Percentiles rank a stretch among this genome's conserved stretches.
phyloP scores from a whole-genome alignment of 2,888 invertebrate genomes.

The Micropterix aruncella region DNA sequence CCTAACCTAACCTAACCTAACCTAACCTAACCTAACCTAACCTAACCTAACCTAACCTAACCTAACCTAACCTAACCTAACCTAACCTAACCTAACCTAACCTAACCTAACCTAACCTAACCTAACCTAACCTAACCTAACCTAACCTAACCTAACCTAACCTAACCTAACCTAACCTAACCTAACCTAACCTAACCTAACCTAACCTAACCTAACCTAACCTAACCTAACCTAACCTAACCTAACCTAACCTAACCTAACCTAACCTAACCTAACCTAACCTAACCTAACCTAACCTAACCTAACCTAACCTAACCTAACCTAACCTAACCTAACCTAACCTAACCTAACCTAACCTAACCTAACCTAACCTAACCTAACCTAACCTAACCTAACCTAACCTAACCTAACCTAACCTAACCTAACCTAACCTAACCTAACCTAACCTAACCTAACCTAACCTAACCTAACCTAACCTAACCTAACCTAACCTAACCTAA shows the following conservation, averaged over 20 bases:
- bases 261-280: conserved; percentile 14
- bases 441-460: conserved; percentile 8
- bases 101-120: conserved; percentile 12
- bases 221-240: conserved; percentile 13
- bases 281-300: conserved; percentile 12
- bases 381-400: conserved; percentile 9
- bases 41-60: conserved; percentile 9
- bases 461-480: conserved; percentile 5
- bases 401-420: conserved; percentile 14
- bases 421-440: conserved; percentile 15
- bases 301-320: conserved; percentile 10
- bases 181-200: conserved; percentile 13
- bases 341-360: conserved; percentile 10
- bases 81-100: conserved; percentile 11
- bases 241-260: conserved; percentile 13
- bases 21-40: conserved; percentile 7
- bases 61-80: conserved; percentile 12
- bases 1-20: conserved; percentile 10
- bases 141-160: conserved; percentile 15
- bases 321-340: conserved; percentile 9
- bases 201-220: conserved; percentile 11
- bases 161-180: conserved; percentile 14
- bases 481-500: conserved; percentile 4
- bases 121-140: conserved; percentile 16
- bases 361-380: conserved; percentile 10